These are phyloP conservation scores for Sabellastarte sp. DNA, from an alignment of 2,888 invertebrate genomes.

Conservation along the genomic window DNA sequence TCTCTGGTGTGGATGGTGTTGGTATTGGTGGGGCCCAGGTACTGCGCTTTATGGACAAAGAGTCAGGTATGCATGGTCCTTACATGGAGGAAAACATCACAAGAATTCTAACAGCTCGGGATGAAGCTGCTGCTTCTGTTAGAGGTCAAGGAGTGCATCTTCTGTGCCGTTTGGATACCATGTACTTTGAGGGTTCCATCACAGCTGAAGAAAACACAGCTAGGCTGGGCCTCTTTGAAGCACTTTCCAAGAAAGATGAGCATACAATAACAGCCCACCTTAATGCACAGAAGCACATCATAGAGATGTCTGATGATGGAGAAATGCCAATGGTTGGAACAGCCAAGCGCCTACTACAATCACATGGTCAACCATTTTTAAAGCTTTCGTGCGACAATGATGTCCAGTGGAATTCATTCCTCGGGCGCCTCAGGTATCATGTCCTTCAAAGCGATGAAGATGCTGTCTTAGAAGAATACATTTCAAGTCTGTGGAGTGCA, in stretches of 20 bases:
- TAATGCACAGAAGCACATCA: slow-evolving; percentile 11
- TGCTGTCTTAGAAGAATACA: neutral
- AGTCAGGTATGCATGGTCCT: slow-evolving; percentile 38
- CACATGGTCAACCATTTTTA: slow-evolving; percentile 4
- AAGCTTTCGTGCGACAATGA: neutral
- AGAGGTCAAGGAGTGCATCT: slow-evolving; percentile 32
- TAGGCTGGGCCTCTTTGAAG: slow-evolving; percentile 28
- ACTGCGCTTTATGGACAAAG: slow-evolving; percentile 32
- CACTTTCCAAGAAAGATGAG: slow-evolving; percentile 25
- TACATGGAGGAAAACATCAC: slow-evolving; percentile 40
- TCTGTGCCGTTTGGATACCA: slow-evolving; percentile 34
- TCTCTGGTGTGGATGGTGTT: neutral
- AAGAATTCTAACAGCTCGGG: slow-evolving; percentile 29
- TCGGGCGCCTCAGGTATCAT: neutral
- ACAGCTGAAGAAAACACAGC: slow-evolving; percentile 24
- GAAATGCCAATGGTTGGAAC: slow-evolving; percentile 21
- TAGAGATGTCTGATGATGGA: slow-evolving; percentile 18
- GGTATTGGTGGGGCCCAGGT: neutral
- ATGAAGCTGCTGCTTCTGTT: slow-evolving; percentile 31
- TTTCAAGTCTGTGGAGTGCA: neutral
- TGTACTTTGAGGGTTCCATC: slow-evolving; percentile 37
- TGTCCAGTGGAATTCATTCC: neutral
- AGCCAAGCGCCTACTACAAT: slow-evolving; percentile 26
- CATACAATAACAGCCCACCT: neutral
- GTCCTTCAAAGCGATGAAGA: neutral